Conservation (phyloP, 2,888 invertebrate genomes). For the Plagodis pulveraria region DNA sequence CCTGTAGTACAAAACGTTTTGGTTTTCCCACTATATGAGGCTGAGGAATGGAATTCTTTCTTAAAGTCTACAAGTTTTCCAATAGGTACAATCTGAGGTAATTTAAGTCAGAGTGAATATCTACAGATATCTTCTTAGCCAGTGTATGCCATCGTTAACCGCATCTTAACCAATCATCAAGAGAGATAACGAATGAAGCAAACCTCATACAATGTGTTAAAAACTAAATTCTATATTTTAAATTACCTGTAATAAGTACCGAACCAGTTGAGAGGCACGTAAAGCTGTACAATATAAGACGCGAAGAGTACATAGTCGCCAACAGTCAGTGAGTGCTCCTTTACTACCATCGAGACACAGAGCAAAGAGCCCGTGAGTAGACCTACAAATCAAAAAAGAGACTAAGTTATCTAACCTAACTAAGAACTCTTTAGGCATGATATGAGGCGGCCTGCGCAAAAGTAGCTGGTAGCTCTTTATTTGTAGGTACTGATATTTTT, state of each 20-base stretch:
- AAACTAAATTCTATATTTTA: background rate
- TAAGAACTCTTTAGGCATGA: too few relatives aligned
- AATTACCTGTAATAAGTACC: slow-evolving; percentile 97
- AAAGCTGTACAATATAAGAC: slow-evolving; percentile 96
- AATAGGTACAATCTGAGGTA: too few relatives aligned
- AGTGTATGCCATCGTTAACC: background rate
- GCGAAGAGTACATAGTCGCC: slow-evolving; percentile 99
- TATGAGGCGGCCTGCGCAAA: too few relatives aligned
- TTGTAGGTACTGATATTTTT: too few relatives aligned
- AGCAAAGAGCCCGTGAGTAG: slow-evolving; percentile 94
- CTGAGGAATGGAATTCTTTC: too few relatives aligned
- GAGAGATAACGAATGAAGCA: too few relatives aligned
- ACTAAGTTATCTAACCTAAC: background rate
- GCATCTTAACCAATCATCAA: background rate
- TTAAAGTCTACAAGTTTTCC: too few relatives aligned
- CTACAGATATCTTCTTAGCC: too few relatives aligned
- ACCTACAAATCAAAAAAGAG: slow-evolving; percentile 11
- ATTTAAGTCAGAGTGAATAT: too few relatives aligned
- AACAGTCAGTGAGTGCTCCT: slow-evolving; percentile 89
- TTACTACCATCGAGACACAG: slow-evolving; percentile 94
- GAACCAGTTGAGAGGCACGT: slow-evolving; percentile 98
- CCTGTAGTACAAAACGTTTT: too few relatives aligned
- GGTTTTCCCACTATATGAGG: too few relatives aligned
- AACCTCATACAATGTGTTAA: background rate
- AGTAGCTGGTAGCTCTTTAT: too few relatives aligned